These are phyloP conservation scores for Amphipoea oculea DNA, from an alignment of 2,888 invertebrate species.

Conservation along the genomic window DNA sequence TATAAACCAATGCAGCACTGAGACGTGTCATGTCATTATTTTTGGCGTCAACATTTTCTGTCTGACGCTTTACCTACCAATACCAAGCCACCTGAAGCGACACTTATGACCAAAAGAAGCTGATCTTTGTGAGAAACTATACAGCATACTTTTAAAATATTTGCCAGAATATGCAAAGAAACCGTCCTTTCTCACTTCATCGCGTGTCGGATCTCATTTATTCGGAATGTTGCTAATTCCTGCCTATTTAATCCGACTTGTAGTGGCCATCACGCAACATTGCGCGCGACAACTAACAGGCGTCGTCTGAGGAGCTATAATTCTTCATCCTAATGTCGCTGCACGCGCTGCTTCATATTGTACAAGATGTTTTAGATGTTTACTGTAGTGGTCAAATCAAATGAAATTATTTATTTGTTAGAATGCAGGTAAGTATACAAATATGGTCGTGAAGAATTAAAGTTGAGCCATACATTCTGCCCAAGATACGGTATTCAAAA, in stretches of 20 bases:
- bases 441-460: too few relatives aligned
- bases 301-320: slow-evolving; percentile 48
- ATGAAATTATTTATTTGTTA: too few relatives aligned
- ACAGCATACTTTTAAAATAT: slow-evolving; percentile 14
- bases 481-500: too few relatives aligned
- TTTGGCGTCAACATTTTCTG: background rate
- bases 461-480: too few relatives aligned
- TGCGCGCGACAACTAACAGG: slow-evolving; percentile 55
- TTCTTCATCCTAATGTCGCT: slow-evolving; percentile 29
- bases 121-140: slow-evolving; percentile 3
- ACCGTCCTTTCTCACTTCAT: slow-evolving; percentile 30
- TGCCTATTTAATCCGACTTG: slow-evolving; percentile 50
- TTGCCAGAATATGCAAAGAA: slow-evolving; percentile 36
- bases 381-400: background rate
- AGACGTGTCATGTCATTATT: background rate
- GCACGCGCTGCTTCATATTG: slow-evolving; percentile 41
- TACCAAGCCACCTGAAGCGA: background rate
- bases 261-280: slow-evolving; percentile 49
- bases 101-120: background rate
- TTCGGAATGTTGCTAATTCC: slow-evolving; percentile 60
- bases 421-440: too few relatives aligned
- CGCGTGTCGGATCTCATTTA: slow-evolving; percentile 50
- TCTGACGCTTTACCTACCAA: background rate
- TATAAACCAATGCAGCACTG: background rate
- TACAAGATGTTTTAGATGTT: background rate